A percentile compares a stretch with the other conserved stretches of the same genome.
Evolutionary conservation across 1,140 invertebrate genomes (phyloP).

Genomic region (Ceratoteleas bidentatus): DNA sequence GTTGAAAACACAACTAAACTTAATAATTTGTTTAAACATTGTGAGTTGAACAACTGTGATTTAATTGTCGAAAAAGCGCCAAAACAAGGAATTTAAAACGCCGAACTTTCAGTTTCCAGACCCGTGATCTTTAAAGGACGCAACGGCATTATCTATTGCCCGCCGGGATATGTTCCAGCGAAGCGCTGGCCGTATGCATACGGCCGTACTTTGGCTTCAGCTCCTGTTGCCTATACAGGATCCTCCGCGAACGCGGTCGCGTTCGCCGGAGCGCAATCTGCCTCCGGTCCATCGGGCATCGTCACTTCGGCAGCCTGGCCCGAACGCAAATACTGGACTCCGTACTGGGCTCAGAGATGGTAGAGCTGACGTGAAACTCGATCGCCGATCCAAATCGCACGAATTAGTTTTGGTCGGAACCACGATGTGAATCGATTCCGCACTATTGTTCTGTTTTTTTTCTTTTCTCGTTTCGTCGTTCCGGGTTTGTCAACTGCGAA

Average conservation of each 20-base stretch:
- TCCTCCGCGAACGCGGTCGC: conserved; percentile 53
- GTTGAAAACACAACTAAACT: too few relatives aligned
- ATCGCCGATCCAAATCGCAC: conserved; percentile 10
- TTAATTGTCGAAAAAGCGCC: conserved; percentile 9
- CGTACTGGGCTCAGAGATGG: conserved; percentile 42
- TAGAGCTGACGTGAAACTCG: conserved; percentile 4
- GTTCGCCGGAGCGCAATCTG: conserved; percentile 16
- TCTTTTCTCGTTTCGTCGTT: too few relatives aligned
- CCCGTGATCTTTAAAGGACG: conserved; percentile 57
- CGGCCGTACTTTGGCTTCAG: conserved; percentile 17
- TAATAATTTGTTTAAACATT: too few relatives aligned
- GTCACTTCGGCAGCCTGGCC: conserved; percentile 41
- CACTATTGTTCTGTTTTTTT: too few relatives aligned
- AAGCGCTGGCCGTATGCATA: conserved; percentile 41
- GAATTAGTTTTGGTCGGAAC: conserved; percentile 3
- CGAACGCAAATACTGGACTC: conserved; percentile 34
- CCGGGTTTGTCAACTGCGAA: too few relatives aligned
- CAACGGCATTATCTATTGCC: conserved; percentile 50
- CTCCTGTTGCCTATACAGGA: conserved; percentile 47
- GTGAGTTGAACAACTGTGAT: conserved; percentile 1
- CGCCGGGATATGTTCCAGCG: conserved; percentile 46
- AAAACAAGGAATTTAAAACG: conserved; percentile 24
- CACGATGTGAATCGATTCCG: not conserved
- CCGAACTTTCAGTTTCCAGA: conserved; percentile 52
- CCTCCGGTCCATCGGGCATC: conserved; percentile 24